Evolutionary conservation across 2,113 vertebrate species (phyloP).

Genomic region (Cinclus cinclus): DNA sequence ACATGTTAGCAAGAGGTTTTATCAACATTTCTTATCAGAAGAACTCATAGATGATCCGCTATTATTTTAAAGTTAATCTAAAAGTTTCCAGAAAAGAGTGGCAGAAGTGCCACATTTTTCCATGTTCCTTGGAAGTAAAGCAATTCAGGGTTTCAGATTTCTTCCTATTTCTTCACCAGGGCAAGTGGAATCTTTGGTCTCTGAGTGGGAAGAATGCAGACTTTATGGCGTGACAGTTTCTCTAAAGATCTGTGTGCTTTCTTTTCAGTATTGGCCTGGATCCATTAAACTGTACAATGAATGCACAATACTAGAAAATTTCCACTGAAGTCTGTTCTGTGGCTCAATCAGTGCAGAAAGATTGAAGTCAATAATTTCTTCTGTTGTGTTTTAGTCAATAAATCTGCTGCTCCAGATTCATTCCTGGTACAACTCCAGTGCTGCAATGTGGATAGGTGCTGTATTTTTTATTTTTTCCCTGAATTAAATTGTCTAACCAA

Average conservation of each 20-base stretch:
- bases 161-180: neutral
- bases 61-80: neutral
- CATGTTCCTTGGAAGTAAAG: neutral
- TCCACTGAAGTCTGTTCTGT: constrained; percentile 11
- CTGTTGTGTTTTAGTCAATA: constrained; percentile 44
- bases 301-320: constrained; percentile 6
- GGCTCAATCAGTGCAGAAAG: neutral
- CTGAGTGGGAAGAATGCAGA: neutral
- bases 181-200: neutral
- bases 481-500: neutral
- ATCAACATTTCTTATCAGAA: neutral
- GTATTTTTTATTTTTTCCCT: neutral
- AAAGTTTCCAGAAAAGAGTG: neutral
- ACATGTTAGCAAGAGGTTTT: neutral
- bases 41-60: neutral
- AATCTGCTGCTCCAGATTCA: neutral
- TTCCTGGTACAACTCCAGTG: neutral
- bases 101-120: neutral
- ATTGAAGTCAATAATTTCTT: constrained; percentile 10
- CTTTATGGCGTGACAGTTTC: neutral
- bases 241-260: neutral
- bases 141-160: neutral
- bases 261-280: constrained; percentile 12
- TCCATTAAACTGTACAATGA: neutral
- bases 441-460: neutral